Evolutionary conservation across 2,113 vertebrate species (phyloP).

Genomic region (Hippocampus barbouri): DNA sequence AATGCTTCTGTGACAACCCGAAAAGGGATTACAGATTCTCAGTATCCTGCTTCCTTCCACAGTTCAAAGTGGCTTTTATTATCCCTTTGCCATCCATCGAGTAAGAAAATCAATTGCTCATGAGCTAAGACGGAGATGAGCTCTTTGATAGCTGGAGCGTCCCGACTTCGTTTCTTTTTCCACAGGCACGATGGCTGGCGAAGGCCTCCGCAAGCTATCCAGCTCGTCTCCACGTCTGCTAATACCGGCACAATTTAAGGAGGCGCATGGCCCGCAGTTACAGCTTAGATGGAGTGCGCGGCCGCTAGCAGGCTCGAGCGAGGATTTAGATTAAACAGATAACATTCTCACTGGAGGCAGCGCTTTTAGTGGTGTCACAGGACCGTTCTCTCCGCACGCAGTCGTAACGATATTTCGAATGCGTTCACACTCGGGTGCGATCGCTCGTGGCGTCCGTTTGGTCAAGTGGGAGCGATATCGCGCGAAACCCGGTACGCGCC

Average conservation of each 20-base stretch:
- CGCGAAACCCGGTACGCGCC: neutral
- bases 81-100: slow-evolving; percentile 10
- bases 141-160: slow-evolving; percentile 21
- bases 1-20: neutral
- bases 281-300: slow-evolving; percentile 26
- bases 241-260: slow-evolving; percentile 44
- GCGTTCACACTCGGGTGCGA: neutral
- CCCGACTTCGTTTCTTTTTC: slow-evolving; percentile 12
- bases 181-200: slow-evolving; percentile 20
- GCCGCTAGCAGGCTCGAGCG: slow-evolving; percentile 29
- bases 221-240: slow-evolving; percentile 35
- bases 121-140: slow-evolving; percentile 11
- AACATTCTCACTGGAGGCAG: slow-evolving; percentile 45
- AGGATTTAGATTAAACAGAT: slow-evolving; percentile 60
- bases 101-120: slow-evolving; percentile 17
- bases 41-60: neutral
- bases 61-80: slow-evolving; percentile 8
- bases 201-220: slow-evolving; percentile 2
- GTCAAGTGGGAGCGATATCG: neutral
- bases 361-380: neutral
- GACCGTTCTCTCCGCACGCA: slow-evolving; percentile 5
- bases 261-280: slow-evolving; percentile 30
- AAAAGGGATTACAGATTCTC: too few species aligned
- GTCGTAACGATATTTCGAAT: neutral
- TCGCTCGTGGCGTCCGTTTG: neutral